Percentiles rank a stretch among this genome's conserved stretches.
Conservation (phyloP, 2,888 invertebrate species). For the Stenotaenia linearis region DNA sequence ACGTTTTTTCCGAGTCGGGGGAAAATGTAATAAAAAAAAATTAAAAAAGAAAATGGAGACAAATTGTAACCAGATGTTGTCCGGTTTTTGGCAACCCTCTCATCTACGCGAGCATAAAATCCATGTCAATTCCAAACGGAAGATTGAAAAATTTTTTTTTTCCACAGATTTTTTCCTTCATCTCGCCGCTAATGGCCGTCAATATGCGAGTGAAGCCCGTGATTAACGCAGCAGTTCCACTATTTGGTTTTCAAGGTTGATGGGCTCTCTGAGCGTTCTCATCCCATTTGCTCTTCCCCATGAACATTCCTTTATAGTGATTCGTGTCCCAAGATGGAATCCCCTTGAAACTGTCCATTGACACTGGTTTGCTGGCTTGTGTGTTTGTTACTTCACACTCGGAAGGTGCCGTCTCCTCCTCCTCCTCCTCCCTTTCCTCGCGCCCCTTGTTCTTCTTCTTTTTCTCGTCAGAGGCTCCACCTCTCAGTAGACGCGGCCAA, state of each 20-base stretch:
- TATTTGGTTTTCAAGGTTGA: constrained; percentile 15
- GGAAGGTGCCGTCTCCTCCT: constrained; percentile 4
- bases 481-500: constrained; percentile 7
- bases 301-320: constrained; percentile 1
- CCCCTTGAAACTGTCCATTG: constrained; percentile 1
- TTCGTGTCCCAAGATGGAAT: background rate
- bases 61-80: constrained; percentile 11
- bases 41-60: background rate
- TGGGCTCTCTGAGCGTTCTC: constrained; percentile 3
- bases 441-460: background rate
- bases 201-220: constrained; percentile 15
- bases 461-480: constrained; percentile 11
- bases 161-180: background rate
- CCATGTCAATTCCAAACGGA: constrained; percentile 4
- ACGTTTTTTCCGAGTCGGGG: background rate
- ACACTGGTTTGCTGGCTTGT: background rate
- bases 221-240: constrained; percentile 1
- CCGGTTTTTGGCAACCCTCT: constrained; percentile 3
- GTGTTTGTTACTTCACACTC: background rate
- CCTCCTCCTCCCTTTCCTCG: background rate
- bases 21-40: background rate
- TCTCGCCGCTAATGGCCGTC: constrained; percentile 15
- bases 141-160: background rate
- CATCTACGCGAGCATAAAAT: constrained; percentile 1
- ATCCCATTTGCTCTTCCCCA: background rate